These are phyloP conservation scores for Planococcus citri DNA, from an alignment of 1,140 invertebrate genomes.

Conservation along the genomic window DNA sequence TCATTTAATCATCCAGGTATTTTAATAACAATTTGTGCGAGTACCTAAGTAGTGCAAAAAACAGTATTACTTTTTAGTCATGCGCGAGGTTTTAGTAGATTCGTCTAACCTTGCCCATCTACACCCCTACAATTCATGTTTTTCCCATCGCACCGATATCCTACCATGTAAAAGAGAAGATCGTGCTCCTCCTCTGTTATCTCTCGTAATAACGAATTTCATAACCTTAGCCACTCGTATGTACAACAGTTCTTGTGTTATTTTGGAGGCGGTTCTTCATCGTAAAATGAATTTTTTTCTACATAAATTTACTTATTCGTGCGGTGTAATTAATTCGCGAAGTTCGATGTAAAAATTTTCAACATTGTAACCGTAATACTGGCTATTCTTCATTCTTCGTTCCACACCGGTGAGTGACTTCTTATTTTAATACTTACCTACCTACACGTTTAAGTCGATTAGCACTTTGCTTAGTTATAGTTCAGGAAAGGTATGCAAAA, in stretches of 20 bases:
- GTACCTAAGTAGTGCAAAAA: not conserved
- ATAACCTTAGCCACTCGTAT: not conserved
- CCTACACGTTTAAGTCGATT: too few species aligned
- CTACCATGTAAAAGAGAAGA: not conserved
- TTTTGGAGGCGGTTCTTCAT: not conserved
- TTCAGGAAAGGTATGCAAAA: too few species aligned
- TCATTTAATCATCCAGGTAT: not conserved
- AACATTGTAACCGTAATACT: too few species aligned
- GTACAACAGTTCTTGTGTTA: not conserved
- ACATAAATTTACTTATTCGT: not conserved
- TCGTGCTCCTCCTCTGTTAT: not conserved
- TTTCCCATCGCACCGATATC: not conserved
- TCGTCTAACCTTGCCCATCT: not conserved
- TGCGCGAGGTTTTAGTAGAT: not conserved
- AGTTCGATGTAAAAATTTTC: too few species aligned
- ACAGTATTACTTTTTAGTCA: not conserved
- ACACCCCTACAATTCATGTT: not conserved
- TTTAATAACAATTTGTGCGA: not conserved
- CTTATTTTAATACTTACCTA: too few species aligned
- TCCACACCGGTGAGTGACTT: too few species aligned
- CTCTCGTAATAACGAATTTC: constrained; percentile 6
- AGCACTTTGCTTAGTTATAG: too few species aligned
- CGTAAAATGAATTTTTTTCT: not conserved
- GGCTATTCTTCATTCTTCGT: too few species aligned
- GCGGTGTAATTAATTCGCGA: not conserved